Evolutionary conservation across 2,888 invertebrate species (phyloP).

Genomic region (Stomorhina lunata): DNA sequence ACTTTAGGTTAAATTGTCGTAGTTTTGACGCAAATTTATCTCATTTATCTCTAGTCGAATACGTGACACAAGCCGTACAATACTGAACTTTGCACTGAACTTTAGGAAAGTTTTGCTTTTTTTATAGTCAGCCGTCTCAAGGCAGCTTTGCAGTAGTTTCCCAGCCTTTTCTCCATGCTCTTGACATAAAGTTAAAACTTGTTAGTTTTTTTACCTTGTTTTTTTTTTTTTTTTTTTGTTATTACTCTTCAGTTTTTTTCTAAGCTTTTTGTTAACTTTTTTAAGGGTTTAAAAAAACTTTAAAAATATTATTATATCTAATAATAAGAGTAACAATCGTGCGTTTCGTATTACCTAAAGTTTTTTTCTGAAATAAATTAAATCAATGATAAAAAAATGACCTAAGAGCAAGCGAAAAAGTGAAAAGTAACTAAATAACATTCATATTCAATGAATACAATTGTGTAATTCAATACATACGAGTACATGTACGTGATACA

Average conservation of each 20-base stretch:
- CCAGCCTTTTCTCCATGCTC: neutral
- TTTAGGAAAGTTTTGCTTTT: slow-evolving; percentile 30
- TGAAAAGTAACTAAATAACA: neutral
- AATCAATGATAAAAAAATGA: slow-evolving; percentile 49
- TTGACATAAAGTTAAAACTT: slow-evolving; percentile 29
- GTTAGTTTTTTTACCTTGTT: neutral
- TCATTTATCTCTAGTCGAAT: slow-evolving; percentile 58
- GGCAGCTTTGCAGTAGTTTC: neutral
- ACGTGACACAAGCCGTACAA: slow-evolving; percentile 46
- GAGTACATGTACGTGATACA: neutral
- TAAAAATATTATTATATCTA: too few species aligned
- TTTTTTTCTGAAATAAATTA: slow-evolving; percentile 51
- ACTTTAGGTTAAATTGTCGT: slow-evolving; percentile 27
- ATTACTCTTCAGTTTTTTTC: neutral
- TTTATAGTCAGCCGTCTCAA: neutral
- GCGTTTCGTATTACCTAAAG: slow-evolving; percentile 53
- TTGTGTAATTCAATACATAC: too few species aligned
- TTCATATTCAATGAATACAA: too few species aligned
- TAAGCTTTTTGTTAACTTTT: slow-evolving; percentile 16
- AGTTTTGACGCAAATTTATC: slow-evolving; percentile 66
- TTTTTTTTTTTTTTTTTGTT: neutral
- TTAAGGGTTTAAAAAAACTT: slow-evolving; percentile 9
- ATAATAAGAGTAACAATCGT: slow-evolving; percentile 40
- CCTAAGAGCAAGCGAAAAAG: neutral
- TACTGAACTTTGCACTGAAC: slow-evolving; percentile 50